Percentiles rank a stretch among this genome's conserved stretches.
Evolutionary conservation across 1,140 invertebrate genomes (phyloP).

Genomic region (Archegozetes longisetosus): DNA sequence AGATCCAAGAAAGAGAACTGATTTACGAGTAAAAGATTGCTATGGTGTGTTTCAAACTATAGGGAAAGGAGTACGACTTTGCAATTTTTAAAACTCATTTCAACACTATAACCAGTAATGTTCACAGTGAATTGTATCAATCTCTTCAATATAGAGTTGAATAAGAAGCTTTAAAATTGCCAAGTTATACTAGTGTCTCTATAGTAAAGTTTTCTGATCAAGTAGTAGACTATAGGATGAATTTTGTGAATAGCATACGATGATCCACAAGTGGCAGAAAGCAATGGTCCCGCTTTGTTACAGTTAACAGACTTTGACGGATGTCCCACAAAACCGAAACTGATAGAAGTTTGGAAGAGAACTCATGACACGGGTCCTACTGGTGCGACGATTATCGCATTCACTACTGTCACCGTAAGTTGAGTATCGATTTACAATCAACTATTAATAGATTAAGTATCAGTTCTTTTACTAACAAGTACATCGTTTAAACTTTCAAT

Average conservation of each 20-base stretch:
- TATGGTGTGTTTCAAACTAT: constrained; percentile 33
- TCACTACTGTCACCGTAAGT: constrained; percentile 38
- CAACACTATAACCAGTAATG: too few species aligned
- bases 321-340: constrained; percentile 60
- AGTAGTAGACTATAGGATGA: neutral
- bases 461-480: neutral
- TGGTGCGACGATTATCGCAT: constrained; percentile 44
- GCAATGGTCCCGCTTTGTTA: constrained; percentile 41
- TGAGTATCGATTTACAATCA: neutral
- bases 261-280: constrained; percentile 35
- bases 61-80: neutral
- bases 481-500: neutral
- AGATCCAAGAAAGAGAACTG: constrained; percentile 43
- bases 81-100: neutral
- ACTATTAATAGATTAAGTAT: neutral
- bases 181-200: neutral
- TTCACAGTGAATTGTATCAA: too few species aligned
- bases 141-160: too few species aligned
- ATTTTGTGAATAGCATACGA: constrained; percentile 39
- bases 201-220: neutral
- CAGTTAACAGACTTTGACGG: constrained; percentile 49
- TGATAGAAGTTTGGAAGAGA: constrained; percentile 48
- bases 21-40: constrained; percentile 49
- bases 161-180: too few species aligned
- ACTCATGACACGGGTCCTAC: constrained; percentile 37